These are phyloP conservation scores for Tupaia tana DNA, from an alignment of 2,113 vertebrate species.

Conservation along the genomic window DNA sequence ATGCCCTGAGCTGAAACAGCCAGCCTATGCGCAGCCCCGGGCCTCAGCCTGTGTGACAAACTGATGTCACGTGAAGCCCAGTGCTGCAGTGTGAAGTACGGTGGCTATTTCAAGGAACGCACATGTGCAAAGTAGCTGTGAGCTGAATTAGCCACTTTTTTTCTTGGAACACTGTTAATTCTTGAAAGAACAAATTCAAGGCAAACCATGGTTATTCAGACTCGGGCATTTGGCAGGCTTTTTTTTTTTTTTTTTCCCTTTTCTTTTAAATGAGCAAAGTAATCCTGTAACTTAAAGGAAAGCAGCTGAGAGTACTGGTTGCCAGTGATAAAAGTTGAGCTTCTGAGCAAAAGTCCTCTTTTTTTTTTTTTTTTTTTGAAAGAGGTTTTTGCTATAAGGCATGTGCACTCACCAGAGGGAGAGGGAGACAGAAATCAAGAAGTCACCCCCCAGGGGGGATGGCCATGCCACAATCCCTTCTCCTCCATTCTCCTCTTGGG, in stretches of 20 bases:
- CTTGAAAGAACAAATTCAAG: conserved; percentile 67
- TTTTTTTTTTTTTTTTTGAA: no score
- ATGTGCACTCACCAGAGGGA: no score
- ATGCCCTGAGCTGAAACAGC: not conserved
- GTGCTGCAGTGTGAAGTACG: no score
- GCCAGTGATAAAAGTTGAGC: conserved; percentile 63
- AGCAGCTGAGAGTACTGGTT: conserved; percentile 70
- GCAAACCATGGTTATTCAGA: conserved; percentile 70
- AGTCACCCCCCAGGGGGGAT: no score
- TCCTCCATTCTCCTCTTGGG: no score
- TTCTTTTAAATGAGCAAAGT: conserved; percentile 75
- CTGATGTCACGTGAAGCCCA: accelerated
- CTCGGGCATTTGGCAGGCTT: conserved; percentile 67
- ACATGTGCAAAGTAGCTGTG: not conserved
- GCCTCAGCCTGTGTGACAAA: not conserved
- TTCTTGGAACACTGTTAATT: conserved; percentile 57
- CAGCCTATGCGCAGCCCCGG: not conserved
- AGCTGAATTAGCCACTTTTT: conserved; percentile 42
- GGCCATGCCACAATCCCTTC: no score
- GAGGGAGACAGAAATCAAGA: no score
- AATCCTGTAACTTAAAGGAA: conserved; percentile 71
- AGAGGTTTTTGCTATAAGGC: no score
- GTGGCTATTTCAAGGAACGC: not conserved
- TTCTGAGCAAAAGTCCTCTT: conserved; percentile 54
- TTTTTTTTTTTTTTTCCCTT: conserved; percentile 52